Evolutionary conservation across 2,113 vertebrate genomes (phyloP).

Genomic region (Paedocypris sp.): DNA sequence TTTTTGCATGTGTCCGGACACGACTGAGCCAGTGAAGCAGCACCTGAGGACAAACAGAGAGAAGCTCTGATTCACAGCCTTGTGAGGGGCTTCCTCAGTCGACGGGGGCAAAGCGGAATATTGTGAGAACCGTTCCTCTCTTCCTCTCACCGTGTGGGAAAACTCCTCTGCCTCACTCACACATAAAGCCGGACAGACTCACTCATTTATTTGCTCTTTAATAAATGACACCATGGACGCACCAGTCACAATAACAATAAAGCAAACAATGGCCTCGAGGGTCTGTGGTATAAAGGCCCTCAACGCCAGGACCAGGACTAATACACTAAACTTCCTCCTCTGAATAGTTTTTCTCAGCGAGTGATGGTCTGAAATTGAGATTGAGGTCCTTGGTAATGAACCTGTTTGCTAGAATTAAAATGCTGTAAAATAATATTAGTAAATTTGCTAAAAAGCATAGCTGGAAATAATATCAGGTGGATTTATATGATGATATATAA

Average conservation of each 20-base stretch:
- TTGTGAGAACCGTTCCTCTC: constrained; percentile 53
- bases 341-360: constrained; percentile 23
- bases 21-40: constrained; percentile 18
- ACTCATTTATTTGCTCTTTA: constrained; percentile 42
- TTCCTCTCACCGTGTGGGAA: constrained; percentile 66
- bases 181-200: constrained; percentile 51
- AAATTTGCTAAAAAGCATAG: too few relatives aligned
- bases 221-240: constrained; percentile 53
- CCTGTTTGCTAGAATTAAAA: constrained; percentile 10
- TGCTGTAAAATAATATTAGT: too few relatives aligned
- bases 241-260: constrained; percentile 51
- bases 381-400: constrained; percentile 19
- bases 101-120: constrained; percentile 24
- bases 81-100: constrained; percentile 31
- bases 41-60: constrained; percentile 26
- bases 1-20: constrained; percentile 21
- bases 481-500: too few relatives aligned
- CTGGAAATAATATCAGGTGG: too few relatives aligned
- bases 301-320: constrained; percentile 30
- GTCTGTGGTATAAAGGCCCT: constrained; percentile 33
- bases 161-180: constrained; percentile 54
- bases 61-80: constrained; percentile 26
- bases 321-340: constrained; percentile 32
- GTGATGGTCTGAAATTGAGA: constrained; percentile 25
- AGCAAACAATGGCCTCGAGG: constrained; percentile 32